Evolutionary conservation across 2,797 vertebrate species (phyloP).

Genomic region (Microcaecilia unicolor): DNA sequence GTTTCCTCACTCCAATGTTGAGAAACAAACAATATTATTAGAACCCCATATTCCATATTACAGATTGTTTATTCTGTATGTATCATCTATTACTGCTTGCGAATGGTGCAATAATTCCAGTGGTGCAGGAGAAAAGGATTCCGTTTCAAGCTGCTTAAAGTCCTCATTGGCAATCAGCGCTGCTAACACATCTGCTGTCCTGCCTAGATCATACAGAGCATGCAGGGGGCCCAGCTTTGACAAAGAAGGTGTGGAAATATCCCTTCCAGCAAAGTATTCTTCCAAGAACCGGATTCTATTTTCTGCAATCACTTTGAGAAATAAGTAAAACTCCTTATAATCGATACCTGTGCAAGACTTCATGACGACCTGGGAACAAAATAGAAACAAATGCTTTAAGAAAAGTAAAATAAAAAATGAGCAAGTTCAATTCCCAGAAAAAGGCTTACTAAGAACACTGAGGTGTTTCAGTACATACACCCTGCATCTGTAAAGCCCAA

Average conservation of each 20-base stretch:
- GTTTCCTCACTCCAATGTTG: no score
- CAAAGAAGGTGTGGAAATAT: slow-evolving; percentile 37
- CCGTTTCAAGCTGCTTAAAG: slow-evolving; percentile 69
- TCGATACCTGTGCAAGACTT: slow-evolving; percentile 87
- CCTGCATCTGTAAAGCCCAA: no score
- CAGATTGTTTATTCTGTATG: no score
- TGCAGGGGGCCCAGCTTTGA: slow-evolving; percentile 69
- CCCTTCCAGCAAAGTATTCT: slow-evolving; percentile 19
- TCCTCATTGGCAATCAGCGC: slow-evolving; percentile 77
- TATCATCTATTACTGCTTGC: background rate
- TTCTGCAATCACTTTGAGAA: slow-evolving; percentile 75
- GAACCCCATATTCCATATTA: no score
- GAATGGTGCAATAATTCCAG: background rate
- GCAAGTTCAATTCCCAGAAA: no score
- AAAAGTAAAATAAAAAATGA: background rate
- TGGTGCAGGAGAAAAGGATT: slow-evolving; percentile 39
- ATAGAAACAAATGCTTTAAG: background rate
- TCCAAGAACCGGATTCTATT: slow-evolving; percentile 68
- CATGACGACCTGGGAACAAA: slow-evolving; percentile 73
- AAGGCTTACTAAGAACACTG: no score
- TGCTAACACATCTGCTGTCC: slow-evolving; percentile 70
- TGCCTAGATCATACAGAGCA: slow-evolving; percentile 76
- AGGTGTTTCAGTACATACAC: no score
- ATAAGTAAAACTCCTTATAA: slow-evolving; percentile 80
- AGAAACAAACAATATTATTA: no score